phyloP scores from a whole-genome alignment of 2,888 invertebrate genomes.

The Elegia similella region DNA sequence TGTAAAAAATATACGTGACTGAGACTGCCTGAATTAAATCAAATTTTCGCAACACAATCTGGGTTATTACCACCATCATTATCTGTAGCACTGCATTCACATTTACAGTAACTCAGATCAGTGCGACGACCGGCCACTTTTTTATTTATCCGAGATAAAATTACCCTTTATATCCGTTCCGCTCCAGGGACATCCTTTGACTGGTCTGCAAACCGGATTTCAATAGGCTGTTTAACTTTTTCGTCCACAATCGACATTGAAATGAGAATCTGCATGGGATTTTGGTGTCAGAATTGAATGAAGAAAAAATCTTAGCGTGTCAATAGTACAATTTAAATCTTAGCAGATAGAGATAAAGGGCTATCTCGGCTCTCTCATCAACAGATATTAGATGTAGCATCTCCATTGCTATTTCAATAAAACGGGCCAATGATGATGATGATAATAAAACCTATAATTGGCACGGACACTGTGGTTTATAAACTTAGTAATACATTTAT shows the following conservation, averaged over 20 bases:
- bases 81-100: background rate
- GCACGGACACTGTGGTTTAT: no score
- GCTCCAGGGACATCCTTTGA: conserved; percentile 43
- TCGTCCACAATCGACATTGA: conserved; percentile 24
- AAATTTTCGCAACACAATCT: background rate
- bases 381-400: no score
- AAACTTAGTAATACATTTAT: no score
- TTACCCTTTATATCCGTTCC: conserved; percentile 22
- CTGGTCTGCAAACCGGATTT: conserved; percentile 37
- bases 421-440: no score
- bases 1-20: background rate
- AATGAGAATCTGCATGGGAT: no score
- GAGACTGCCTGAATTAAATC: background rate
- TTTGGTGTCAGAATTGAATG: no score
- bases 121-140: conserved; percentile 1
- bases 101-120: conserved; percentile 16
- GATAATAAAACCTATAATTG: no score
- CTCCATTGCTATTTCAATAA: no score
- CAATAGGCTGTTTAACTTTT: conserved; percentile 38
- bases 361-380: no score
- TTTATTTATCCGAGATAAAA: conserved; percentile 12
- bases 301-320: no score
- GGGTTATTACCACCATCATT: background rate
- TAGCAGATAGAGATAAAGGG: no score
- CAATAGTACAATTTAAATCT: no score